Conservation (phyloP, 2,888 invertebrate genomes). For the Pseudolycoriella hygida region DNA sequence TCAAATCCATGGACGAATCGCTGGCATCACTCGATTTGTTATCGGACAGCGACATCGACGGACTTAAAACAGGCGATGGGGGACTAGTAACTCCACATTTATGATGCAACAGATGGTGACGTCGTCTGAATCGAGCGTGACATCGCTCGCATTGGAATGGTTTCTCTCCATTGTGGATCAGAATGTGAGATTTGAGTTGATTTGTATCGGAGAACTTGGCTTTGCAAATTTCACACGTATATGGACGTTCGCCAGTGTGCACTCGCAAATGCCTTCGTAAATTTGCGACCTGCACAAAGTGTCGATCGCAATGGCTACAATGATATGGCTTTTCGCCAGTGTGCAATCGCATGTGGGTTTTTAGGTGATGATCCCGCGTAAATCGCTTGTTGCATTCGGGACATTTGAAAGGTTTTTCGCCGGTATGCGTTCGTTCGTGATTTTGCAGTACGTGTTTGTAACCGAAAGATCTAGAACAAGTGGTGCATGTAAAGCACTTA, state of each 20-base stretch:
- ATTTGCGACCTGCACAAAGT: constrained; percentile 88
- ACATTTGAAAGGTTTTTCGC: constrained; percentile 87
- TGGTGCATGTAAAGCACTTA: constrained; percentile 74
- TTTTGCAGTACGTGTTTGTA: constrained; percentile 91
- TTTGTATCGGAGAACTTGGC: constrained; percentile 83
- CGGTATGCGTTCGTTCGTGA: constrained; percentile 87
- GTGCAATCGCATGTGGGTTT: constrained; percentile 82
- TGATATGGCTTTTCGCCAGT: constrained; percentile 89
- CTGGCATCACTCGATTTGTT: constrained; percentile 21
- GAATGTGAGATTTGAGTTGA: constrained; percentile 74
- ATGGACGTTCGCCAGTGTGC: constrained; percentile 82
- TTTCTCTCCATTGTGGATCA: constrained; percentile 81
- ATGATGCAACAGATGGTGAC: constrained; percentile 73
- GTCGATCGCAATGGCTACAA: constrained; percentile 79
- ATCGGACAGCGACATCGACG: constrained; percentile 17
- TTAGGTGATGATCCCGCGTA: constrained; percentile 82
- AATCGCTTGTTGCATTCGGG: constrained; percentile 82
- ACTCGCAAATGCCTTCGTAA: constrained; percentile 73
- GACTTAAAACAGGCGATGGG: constrained; percentile 22
- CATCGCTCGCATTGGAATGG: constrained; percentile 71
- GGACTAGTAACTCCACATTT: constrained; percentile 44
- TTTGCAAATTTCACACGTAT: constrained; percentile 70
- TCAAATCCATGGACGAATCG: constrained; percentile 18
- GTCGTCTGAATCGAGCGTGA: constrained; percentile 59
- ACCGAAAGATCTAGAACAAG: constrained; percentile 77